Evolutionary conservation across 2,888 invertebrate species (phyloP).

Genomic region (Ophion ellenae): DNA sequence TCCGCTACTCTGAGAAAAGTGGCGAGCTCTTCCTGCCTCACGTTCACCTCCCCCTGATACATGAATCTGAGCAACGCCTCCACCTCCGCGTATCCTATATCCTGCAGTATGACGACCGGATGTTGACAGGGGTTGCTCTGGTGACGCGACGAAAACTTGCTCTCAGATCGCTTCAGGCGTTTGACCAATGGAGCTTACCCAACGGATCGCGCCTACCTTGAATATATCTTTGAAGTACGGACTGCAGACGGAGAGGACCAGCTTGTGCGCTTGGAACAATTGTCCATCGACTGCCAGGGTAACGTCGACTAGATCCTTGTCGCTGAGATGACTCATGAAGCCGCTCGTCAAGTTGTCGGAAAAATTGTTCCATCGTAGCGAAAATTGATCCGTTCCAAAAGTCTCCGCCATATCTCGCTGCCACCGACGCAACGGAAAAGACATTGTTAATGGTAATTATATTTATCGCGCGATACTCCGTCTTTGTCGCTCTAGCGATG

Average conservation of each 20-base stretch:
- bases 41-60: constrained; percentile 77
- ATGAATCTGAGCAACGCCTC: constrained; percentile 75
- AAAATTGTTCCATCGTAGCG: constrained; percentile 84
- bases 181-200: neutral
- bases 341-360: constrained; percentile 82
- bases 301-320: constrained; percentile 84
- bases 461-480: neutral
- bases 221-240: constrained; percentile 84
- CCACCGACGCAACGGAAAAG: neutral
- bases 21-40: constrained; percentile 75
- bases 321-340: constrained; percentile 82
- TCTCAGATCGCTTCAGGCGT: neutral
- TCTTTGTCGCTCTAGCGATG: too few species aligned
- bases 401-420: constrained; percentile 69
- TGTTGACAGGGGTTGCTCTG: constrained; percentile 75
- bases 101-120: constrained; percentile 77
- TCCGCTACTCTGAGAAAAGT: constrained; percentile 75
- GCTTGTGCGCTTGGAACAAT: constrained; percentile 83
- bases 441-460: neutral
- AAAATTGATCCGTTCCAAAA: constrained; percentile 73
- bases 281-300: constrained; percentile 84
- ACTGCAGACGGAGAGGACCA: constrained; percentile 84
- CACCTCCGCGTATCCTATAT: constrained; percentile 74
- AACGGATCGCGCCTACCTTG: constrained; percentile 73
- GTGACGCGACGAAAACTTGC: neutral